Base-by-base conservation (phyloP, 2,888 invertebrate genomes). In the Epirrhoe tristata region DNA sequence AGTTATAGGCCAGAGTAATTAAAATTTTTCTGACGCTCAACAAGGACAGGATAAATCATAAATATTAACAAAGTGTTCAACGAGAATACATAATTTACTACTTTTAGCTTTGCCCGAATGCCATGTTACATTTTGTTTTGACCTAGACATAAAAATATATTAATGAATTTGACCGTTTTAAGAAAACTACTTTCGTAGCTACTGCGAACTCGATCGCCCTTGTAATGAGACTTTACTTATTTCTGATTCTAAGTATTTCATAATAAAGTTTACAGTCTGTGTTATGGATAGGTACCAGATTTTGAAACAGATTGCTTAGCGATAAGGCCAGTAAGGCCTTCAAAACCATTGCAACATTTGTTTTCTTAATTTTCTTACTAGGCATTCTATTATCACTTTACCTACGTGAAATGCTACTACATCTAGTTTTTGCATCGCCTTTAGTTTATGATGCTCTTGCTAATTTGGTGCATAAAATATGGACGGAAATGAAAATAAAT, bases 101-200 rank as follows among this genome's bases (percentile, higher is more conserved):
- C n/a, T n/a, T 54, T 31, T 46, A 52, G 52, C n/a, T 56, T 46
- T 55, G 31, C 61, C 66, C 58, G 57, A 69, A 67, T 66, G 66
- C 34, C 68, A 59, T 58, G 56, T 55, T 24, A 69, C 60, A 67
- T 46, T 61, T 58, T 10, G 34, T 14, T 62, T 50, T 70, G 74
- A 73, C 74, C 74, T 74, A 74, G 73, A 74, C 70, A 73, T 64
- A 58, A 61, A 71, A 69, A 70, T 59, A 68, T 60, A 69, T 55
- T 57, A 58, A 63, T 66, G 48, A 60, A 71, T 64, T 61, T 61
- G 73, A 67, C 67, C 67, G 61, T 57, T 62, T 69, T 65, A 51
- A 72, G 54, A 54, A 69, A 70, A 67, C 73, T 54, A 66, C 71
- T 74, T 74, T 74, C 73, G 67, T 64, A 71, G 68, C 66, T 36